phyloP scores from a whole-genome alignment of 2,113 vertebrate species.

The Thalassarche chlororhynchos region DNA sequence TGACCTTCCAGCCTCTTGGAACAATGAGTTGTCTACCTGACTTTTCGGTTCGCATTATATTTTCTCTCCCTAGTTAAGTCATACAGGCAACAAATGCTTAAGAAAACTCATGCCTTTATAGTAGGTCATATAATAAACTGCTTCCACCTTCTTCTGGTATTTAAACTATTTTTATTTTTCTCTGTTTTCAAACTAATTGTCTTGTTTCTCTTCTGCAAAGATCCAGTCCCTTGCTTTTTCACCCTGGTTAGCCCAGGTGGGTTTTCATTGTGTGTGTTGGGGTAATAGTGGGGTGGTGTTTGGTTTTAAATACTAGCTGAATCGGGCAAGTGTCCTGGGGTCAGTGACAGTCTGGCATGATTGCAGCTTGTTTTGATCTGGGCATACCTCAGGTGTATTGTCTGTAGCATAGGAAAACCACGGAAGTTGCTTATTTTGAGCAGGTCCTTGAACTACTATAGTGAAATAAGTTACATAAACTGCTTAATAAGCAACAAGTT shows the following conservation, averaged over 20 bases:
- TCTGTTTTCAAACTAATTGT: not conserved
- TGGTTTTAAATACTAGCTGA: not conserved
- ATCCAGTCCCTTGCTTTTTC: not conserved
- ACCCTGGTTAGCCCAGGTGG: not conserved
- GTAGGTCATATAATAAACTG: not conserved
- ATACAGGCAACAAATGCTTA: not conserved
- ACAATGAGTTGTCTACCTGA: not conserved
- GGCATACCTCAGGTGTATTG: not conserved
- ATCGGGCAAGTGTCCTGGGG: not conserved
- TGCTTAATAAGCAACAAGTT: not conserved
- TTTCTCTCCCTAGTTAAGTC: not conserved
- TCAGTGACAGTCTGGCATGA: not conserved
- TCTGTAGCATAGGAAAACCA: not conserved
- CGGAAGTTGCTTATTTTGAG: not conserved
- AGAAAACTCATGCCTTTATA: not conserved
- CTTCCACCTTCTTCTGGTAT: not conserved
- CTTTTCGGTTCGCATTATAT: not conserved
- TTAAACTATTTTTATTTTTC: not conserved
- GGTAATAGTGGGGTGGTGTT: not conserved
- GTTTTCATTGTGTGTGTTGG: not conserved
- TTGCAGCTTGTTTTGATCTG: not conserved
- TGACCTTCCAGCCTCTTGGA: not conserved
- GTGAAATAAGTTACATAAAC: not conserved
- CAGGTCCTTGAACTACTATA: not conserved
- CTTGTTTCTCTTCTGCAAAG: not conserved